Conservation (phyloP, 2,113 vertebrate species). For the Lontra canadensis region DNA sequence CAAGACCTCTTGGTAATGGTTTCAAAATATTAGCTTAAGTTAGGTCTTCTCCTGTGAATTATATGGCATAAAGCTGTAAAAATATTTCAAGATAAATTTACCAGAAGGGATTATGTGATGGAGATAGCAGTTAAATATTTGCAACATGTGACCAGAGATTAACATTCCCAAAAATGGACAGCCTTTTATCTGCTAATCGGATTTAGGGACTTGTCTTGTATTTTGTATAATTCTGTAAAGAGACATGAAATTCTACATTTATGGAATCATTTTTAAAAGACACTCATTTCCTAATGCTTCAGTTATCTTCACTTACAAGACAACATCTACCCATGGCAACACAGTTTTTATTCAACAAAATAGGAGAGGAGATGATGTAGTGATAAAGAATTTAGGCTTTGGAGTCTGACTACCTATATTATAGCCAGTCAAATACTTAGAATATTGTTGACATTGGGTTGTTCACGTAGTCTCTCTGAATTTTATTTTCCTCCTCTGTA, state of each 20-base stretch:
- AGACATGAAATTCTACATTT: constrained; percentile 54
- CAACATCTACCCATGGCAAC: background rate
- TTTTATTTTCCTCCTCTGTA: background rate
- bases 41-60: background rate
- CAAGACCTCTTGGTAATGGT: background rate
- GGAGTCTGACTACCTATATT: background rate
- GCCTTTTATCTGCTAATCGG: constrained; percentile 16
- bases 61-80: background rate
- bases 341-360: constrained; percentile 15
- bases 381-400: background rate
- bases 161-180: background rate
- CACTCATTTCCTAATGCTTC: constrained; percentile 61
- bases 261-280: constrained; percentile 22
- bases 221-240: constrained; percentile 46
- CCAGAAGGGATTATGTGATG: constrained; percentile 54
- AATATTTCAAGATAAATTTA: constrained; percentile 60
- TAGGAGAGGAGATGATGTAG: background rate
- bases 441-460: background rate
- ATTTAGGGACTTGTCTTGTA: constrained; percentile 27
- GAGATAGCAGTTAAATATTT: constrained; percentile 55
- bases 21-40: background rate
- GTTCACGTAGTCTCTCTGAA: background rate
- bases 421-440: background rate
- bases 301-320: constrained; percentile 21
- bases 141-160: constrained; percentile 45